These are phyloP conservation scores for Diorhabda elongata DNA, from an alignment of 1,140 invertebrate genomes.

Conservation along the genomic window DNA sequence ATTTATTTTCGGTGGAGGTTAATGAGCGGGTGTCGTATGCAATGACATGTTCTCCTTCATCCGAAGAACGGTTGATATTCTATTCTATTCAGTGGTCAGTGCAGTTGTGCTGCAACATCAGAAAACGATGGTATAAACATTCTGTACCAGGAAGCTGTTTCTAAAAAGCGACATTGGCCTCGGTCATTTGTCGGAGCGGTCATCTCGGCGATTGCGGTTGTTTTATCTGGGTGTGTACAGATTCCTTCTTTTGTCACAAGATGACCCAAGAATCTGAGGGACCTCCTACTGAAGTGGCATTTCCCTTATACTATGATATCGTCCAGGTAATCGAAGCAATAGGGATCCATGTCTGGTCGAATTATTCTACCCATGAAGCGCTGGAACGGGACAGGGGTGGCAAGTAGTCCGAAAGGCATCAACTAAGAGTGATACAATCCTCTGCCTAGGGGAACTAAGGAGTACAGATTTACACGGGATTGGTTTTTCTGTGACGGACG, in stretches of 20 bases:
- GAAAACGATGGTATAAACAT: conserved; percentile 17
- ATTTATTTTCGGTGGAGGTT: conserved; percentile 45
- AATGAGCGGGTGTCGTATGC: conserved; percentile 46
- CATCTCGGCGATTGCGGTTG: conserved; percentile 41
- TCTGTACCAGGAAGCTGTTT: conserved; percentile 15
- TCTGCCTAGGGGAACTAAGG: neutral
- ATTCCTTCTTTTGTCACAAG: conserved; percentile 8
- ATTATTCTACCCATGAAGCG: conserved; percentile 37
- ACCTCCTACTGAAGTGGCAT: neutral
- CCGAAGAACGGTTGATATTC: conserved; percentile 25
- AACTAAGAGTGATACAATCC: conserved; percentile 32
- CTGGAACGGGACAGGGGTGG: conserved; percentile 36
- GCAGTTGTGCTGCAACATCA: conserved; percentile 11
- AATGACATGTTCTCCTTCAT: conserved; percentile 37
- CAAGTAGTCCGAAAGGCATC: conserved; percentile 43
- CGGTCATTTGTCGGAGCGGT: conserved; percentile 29
- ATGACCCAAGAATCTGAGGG: conserved; percentile 18
- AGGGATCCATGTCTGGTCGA: conserved; percentile 24
- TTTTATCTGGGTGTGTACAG: conserved; percentile 10
- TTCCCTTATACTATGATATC: conserved; percentile 33
- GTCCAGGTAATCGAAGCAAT: conserved; percentile 37
- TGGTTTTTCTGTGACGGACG: too few relatives aligned
- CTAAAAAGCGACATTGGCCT: conserved; percentile 17
- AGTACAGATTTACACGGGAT: too few relatives aligned
- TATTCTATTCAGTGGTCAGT: conserved; percentile 32